Base-by-base conservation (phyloP, 2,113 vertebrate species). In the Nannospalax galili region DNA sequence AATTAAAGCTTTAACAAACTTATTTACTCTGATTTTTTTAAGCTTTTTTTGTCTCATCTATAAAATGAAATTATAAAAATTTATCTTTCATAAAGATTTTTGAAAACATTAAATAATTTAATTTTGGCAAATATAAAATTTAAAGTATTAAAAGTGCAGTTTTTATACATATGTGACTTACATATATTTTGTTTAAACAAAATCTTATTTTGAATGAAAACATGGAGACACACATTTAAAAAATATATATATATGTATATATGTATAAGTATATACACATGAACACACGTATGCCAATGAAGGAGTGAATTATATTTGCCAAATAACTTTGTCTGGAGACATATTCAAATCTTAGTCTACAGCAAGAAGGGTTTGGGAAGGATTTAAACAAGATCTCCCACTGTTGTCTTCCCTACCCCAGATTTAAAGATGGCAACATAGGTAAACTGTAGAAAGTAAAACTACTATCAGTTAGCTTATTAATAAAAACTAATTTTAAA, bases 131-230 rank as follows among this genome's bases (percentile, higher is more conserved):
- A 84, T 35, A 2, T 85, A 87, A 94, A 84, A 30, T 82, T 10
- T 80, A 26, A 94, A 90, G 26, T 82, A 75, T 77, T 48, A 48
- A 48, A 77, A 32, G 42, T 77, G 77, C 37, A 78, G 20, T 64
- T 84, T 86, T n/a, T 73, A 70, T 94, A 62, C 4, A 73, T 78
- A 48, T 84, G 60, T 89, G 5, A 89, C 58, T 60, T 70, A 16
- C 87, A 4, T 85, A 85, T 82, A 70, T 82, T 64, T 12, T 95
- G 30, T 64, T 64, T 87, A 69, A 85, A 62, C 52, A 89, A 70
- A 90, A 93, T 84, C 56, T 88, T 81, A 48, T 74, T 92, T 97
- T 97, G 91, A 88, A 97, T 96, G 96, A 92, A 97, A 94, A 96
- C 95, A 96, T 97, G 95, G 97, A 95, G 4, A 7, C 72, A 94